Conservation (phyloP, 2,113 vertebrate genomes). For the Vidua chalybeata region DNA sequence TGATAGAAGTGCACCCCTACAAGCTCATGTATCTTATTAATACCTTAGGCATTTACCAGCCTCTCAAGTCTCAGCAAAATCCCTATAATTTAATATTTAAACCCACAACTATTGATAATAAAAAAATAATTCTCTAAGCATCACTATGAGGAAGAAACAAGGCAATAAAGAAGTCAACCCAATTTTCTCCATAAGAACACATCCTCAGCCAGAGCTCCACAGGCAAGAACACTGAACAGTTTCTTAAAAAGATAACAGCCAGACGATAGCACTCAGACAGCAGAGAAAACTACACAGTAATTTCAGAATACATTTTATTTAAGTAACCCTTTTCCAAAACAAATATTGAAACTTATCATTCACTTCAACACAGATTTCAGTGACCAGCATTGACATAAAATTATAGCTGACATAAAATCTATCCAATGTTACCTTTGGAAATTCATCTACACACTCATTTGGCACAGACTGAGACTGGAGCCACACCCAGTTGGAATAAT, state of each 20-base stretch:
- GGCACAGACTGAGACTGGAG: neutral
- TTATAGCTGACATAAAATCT: neutral
- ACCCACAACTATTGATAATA: constrained; percentile 4
- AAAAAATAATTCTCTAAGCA: neutral
- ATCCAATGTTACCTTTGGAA: neutral
- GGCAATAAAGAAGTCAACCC: neutral
- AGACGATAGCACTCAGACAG: accelerated
- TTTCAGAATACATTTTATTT: neutral
- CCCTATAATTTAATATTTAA: constrained; percentile 15
- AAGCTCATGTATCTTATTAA: neutral
- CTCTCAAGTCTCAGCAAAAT: constrained; percentile 23
- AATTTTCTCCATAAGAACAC: neutral
- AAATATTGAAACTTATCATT: neutral
- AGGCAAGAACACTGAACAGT: neutral
- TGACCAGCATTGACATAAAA: neutral
- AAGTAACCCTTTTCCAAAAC: neutral
- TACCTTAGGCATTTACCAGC: neutral
- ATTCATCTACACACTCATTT: neutral
- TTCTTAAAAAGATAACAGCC: neutral
- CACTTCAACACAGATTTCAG: neutral
- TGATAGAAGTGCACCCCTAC: neutral
- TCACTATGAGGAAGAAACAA: neutral
- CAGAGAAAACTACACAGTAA: neutral
- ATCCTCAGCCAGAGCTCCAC: neutral
- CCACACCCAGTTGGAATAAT: neutral